Percentiles rank a stretch among this genome's conserved stretches.
phyloP scores from a whole-genome alignment of 2,113 vertebrate genomes.

The Neotoma lepida region DNA sequence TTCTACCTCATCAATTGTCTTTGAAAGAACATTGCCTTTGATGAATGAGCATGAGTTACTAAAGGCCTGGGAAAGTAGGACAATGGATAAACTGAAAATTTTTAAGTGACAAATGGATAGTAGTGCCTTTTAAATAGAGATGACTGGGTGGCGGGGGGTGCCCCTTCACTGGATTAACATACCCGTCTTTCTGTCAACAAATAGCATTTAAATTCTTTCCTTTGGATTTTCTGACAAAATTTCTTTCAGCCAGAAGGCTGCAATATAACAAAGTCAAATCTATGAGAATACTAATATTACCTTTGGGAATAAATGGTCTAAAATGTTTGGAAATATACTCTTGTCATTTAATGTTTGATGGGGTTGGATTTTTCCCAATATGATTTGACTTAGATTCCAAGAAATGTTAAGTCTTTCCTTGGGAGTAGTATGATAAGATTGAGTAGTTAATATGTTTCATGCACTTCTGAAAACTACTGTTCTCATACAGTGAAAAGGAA shows the following conservation, averaged over 20 bases:
- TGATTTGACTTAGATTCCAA: slow-evolving; percentile 43
- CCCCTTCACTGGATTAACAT: slow-evolving; percentile 27
- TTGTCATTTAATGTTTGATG: slow-evolving; percentile 28
- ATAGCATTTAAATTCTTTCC: slow-evolving; percentile 53
- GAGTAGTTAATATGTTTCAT: slow-evolving; percentile 28
- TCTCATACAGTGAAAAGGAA: background rate
- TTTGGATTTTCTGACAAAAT: slow-evolving; percentile 13
- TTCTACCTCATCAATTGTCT: background rate
- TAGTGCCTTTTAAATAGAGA: slow-evolving; percentile 46
- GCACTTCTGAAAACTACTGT: background rate
- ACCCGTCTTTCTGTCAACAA: slow-evolving; percentile 20
- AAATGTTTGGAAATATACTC: slow-evolving; percentile 43
- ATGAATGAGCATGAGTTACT: slow-evolving; percentile 30
- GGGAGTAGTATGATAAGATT: background rate
- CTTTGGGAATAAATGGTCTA: slow-evolving; percentile 57
- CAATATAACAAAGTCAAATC: slow-evolving; percentile 50
- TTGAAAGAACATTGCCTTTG: slow-evolving; percentile 25
- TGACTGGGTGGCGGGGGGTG: background rate
- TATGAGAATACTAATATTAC: slow-evolving; percentile 55
- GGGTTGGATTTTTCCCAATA: slow-evolving; percentile 23
- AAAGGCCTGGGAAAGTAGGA: background rate
- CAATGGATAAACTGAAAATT: background rate
- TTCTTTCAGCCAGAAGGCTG: background rate
- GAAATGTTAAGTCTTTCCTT: slow-evolving; percentile 34
- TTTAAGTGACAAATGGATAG: background rate